Base-by-base conservation (phyloP, 2,113 vertebrate species). In the Poeciliopsis turrubarensis region DNA sequence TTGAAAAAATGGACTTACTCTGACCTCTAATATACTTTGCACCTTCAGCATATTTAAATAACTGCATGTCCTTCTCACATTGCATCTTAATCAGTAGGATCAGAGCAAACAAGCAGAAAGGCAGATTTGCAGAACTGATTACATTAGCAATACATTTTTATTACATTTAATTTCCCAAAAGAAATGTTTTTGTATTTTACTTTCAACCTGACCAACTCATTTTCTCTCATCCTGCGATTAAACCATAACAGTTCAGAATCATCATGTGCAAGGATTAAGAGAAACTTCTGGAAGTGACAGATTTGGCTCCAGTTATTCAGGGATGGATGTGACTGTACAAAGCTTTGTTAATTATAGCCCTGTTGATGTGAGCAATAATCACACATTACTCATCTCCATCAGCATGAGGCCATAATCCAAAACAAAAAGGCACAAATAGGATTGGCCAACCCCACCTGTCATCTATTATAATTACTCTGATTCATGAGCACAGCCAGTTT, bases 21-120 rank as follows among this genome's bases (percentile, higher is more conserved):
- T 87, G 77, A 86, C 77, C 83, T 71, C 17, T 69, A 29, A 26
- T 61, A 71, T 74, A 64, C 67, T 73, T 61, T 68, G 44, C 29
- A 85, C 64, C 65, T 84, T 68, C 78, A 66, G 77, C n/a, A 31
- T 25, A 68, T 71, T 73, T 81, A 65, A 73, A 78, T 63, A 77
- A 68, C 39, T 60, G 26, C 65, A 54, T 64, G 1, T 75, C 78
- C 51, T 62, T 41, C 37, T 62, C 54, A 67, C 27, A 32, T 34
- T 72, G 79, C 62, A 60, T 62, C 19, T 63, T 73, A 41, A 69
- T 76, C 67, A 69, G 25, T 64, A 27, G 70, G 22, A 51, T 26
- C 61, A 70, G 12, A 41, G 26, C 26, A 65, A 75, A 72, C 22
- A 73, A 66, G 30, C 51, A 67, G 60, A 34, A 17, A 47, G 5